Conservation (phyloP, 2,797 vertebrate genomes). For the Falco cherrug region DNA sequence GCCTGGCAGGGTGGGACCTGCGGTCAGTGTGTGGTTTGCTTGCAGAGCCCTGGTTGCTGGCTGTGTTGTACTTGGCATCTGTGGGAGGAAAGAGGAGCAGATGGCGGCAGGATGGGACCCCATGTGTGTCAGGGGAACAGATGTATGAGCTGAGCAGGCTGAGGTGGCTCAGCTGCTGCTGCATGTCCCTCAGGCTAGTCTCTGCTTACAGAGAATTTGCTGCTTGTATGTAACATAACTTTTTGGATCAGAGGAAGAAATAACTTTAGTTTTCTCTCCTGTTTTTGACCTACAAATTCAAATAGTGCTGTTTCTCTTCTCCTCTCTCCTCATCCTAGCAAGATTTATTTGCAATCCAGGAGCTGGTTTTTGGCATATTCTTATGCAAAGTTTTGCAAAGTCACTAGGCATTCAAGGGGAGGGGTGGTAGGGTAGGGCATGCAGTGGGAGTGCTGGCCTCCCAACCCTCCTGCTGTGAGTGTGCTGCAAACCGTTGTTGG, state of each 20-base stretch:
- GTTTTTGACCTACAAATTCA: not conserved
- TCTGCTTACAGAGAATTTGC: not conserved
- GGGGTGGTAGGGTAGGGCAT: too few species aligned
- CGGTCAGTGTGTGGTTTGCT: fast-evolving
- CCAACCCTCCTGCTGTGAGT: not conserved
- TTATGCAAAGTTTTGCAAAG: not conserved
- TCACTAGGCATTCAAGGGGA: not conserved
- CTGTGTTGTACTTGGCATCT: not conserved
- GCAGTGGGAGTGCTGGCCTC: not conserved
- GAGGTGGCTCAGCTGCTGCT: not conserved
- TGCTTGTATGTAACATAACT: not conserved
- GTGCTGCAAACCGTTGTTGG: not conserved
- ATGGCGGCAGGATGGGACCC: not conserved
- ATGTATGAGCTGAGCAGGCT: not conserved
- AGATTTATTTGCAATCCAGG: not conserved
- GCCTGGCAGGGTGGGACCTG: not conserved
- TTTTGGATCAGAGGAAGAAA: not conserved
- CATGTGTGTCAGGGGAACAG: not conserved
- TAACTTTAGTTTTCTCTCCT: not conserved
- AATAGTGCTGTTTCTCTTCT: not conserved
- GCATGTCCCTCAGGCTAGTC: not conserved
- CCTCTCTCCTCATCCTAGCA: not conserved
- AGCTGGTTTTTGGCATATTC: not conserved
- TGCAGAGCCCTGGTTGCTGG: not conserved
- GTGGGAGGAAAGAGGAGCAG: not conserved